Evolutionary conservation across 2,113 vertebrate genomes (phyloP).

Genomic region (Recurvirostra avosetta): DNA sequence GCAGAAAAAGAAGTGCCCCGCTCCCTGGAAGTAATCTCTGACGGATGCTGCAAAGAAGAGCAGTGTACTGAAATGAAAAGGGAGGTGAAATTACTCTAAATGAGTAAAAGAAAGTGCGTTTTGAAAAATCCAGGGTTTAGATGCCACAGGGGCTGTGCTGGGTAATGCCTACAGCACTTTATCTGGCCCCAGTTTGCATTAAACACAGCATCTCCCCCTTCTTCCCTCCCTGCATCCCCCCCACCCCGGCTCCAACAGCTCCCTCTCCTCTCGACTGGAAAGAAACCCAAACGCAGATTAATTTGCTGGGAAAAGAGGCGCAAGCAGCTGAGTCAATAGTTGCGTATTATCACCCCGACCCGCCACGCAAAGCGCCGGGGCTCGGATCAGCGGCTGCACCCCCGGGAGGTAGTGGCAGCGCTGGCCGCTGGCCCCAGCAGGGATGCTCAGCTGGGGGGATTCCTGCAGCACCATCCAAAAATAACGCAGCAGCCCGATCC

Average conservation of each 20-base stretch:
- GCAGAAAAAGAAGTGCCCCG: neutral
- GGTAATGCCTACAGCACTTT: neutral
- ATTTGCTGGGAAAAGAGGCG: neutral
- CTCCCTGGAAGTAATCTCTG: neutral
- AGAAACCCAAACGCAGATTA: neutral
- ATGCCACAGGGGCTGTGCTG: neutral
- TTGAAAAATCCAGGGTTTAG: neutral
- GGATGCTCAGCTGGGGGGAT: neutral
- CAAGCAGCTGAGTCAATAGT: neutral
- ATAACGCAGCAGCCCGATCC: neutral
- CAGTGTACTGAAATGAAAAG: neutral
- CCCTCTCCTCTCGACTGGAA: neutral
- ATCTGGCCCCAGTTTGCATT: neutral
- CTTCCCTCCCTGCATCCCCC: too few relatives aligned
- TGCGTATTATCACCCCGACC: fast-evolving
- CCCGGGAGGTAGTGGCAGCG: neutral
- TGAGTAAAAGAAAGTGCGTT: neutral
- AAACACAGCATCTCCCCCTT: neutral
- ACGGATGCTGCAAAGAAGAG: neutral
- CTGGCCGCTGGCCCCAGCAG: neutral
- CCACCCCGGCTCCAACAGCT: neutral
- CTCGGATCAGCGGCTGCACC: neutral
- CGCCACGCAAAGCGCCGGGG: neutral
- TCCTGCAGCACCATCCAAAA: neutral
- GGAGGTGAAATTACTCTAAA: neutral